phyloP scores from a whole-genome alignment of 2,888 invertebrate species.

The Erynnis tages region DNA sequence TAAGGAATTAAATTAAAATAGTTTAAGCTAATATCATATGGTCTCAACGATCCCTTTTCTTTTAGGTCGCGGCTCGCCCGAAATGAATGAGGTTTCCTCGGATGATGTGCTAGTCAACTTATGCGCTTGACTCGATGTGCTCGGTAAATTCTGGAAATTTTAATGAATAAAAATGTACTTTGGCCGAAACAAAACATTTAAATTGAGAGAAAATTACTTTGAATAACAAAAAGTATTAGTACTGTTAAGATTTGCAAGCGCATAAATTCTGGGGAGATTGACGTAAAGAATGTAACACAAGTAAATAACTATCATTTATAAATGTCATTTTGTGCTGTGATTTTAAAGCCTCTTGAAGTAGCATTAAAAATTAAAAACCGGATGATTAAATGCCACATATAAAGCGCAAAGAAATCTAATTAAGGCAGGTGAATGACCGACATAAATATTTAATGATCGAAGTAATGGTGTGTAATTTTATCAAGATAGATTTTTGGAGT shows the following conservation, averaged over 20 bases:
- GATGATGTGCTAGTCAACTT: slow-evolving; percentile 67
- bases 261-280: background rate
- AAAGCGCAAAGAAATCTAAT: no score
- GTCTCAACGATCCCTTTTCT: slow-evolving; percentile 83
- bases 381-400: no score
- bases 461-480: no score
- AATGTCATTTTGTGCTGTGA: no score
- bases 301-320: no score
- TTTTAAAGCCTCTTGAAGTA: no score
- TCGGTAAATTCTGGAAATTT: slow-evolving; percentile 51
- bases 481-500: no score
- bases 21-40: slow-evolving; percentile 73
- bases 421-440: no score
- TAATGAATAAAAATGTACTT: background rate
- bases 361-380: no score
- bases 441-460: no score
- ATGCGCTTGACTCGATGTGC: slow-evolving; percentile 48
- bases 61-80: slow-evolving; percentile 76
- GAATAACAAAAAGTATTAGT: no score
- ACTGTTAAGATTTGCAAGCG: background rate
- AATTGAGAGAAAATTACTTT: background rate
- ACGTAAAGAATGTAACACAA: background rate
- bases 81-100: slow-evolving; percentile 91
- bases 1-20: slow-evolving; percentile 3
- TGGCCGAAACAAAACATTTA: background rate